Evolutionary conservation across 2,888 invertebrate species (phyloP), one percentile per base, ranked within the genome.

Genomic region (Pollenia griseotomentosa): DNA sequence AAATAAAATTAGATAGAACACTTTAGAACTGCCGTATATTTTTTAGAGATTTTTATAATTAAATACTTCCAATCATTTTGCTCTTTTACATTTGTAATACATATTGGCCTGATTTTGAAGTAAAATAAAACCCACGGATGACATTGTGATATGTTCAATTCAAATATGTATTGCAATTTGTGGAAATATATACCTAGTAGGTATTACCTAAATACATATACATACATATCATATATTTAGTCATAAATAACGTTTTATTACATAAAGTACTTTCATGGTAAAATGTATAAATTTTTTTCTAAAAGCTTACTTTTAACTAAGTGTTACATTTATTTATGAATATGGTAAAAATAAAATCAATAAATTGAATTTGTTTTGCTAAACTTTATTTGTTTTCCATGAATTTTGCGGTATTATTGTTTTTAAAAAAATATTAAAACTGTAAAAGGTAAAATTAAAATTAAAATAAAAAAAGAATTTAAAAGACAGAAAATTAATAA

Each of bases 331-430:
- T 14, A 55, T 33, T 23, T 55, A 33, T n/a, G 16, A 70, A 12
- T 19, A 71, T 19, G 12, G 51, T 51, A 51, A n/a, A 33, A 23
- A 19, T 1, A 55, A 61, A 61, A 11, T 40, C 61, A 1, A 42
- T 63, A 16, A 42, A 4, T 42, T 61, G 42, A 19, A 33, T 44
- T 71, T 71, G 19, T 71, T 70, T 53, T 19, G 7, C 44, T 55
- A 57, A 44, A 16, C 11, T 10, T 63, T 16, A 63, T 63, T 63
- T 63, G 11, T 8, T 63, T 63, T 42, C 8, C 7, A 42, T 40
- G n/a, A n/a, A 10, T 42, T 42, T 14, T 40, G n/a, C n/a, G 61
- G 14, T n/a, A 10, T 40, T 11, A 33, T 33, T 6, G 33, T 33
- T 4, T 6, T 33, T 23, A 23, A 23, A 33, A 33, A 33, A 33